Conservation (phyloP, 1,140 invertebrate species). For the Metaphire vulgaris region DNA sequence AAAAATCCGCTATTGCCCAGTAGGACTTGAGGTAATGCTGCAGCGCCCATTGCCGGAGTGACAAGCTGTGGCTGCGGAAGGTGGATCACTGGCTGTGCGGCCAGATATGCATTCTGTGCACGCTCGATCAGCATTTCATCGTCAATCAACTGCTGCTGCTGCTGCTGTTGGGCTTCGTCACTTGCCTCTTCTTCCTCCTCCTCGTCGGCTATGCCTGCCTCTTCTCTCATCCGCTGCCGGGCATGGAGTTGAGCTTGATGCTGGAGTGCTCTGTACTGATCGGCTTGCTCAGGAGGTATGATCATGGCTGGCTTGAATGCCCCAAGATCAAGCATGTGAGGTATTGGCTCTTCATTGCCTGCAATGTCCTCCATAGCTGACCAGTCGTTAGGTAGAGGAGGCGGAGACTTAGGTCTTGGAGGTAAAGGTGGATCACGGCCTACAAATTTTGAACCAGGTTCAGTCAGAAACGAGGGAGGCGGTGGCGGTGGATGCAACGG, state of each 20-base stretch:
- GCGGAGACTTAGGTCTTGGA: neutral
- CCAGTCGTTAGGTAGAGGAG: slow-evolving; percentile 3
- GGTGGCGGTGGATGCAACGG: slow-evolving; percentile 16
- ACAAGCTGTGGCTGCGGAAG: slow-evolving; percentile 7
- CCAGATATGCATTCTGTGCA: neutral
- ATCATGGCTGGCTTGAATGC: neutral
- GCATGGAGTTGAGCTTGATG: slow-evolving; percentile 27
- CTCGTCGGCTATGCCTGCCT: slow-evolving; percentile 3
- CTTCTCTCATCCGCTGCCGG: neutral
- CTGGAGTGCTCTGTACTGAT: slow-evolving; percentile 18
- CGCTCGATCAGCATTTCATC: neutral
- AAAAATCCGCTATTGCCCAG: neutral
- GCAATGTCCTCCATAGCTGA: neutral
- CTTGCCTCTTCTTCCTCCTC: slow-evolving; percentile 14
- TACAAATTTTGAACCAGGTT: neutral
- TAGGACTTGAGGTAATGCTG: neutral
- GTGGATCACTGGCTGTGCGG: slow-evolving; percentile 16
- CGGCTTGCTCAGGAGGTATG: slow-evolving; percentile 26
- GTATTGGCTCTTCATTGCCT: neutral
- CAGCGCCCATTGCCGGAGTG: neutral
- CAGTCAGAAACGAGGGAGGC: neutral
- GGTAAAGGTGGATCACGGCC: neutral
- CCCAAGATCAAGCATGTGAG: neutral
- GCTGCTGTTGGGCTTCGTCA: neutral
- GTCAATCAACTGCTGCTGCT: slow-evolving; percentile 4